Base-by-base conservation (phyloP, 2,797 vertebrate genomes). In the Centroberyx gerrardi region DNA sequence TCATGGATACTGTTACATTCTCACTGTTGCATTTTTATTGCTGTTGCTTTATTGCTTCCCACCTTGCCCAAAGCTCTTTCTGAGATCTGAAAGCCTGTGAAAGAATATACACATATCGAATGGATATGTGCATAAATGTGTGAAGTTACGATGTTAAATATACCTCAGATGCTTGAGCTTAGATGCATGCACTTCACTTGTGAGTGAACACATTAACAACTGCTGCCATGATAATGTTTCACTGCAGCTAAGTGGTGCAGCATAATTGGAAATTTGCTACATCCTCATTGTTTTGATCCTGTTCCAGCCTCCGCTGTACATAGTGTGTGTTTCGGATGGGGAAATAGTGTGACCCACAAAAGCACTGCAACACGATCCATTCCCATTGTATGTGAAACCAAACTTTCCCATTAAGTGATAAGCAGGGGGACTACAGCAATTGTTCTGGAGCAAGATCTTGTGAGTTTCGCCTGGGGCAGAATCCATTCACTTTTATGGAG, bases 281-380 rank as follows among this genome's bases (percentile, higher is more conserved):
- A 64, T 61, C n/a, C 42, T 72, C 15, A 14, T 5, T 33, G 48
- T 77, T 67, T 62, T 48, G 36, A 54, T 64, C 55, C 18, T 42
- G 44, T 72, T 66, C 67, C 74, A 66, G 28, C 62, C 56, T 60
- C 38, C 22, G 51, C 27, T 44, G 44, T 68, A 64, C 40, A 71
- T 54, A 55, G 13, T 55, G 27, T 60, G 55, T 49, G 28, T 61
- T 48, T 71, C n/a, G 9, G 61, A 81, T 71, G 38, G 46, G 71
- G 61, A 75, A 78, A 73, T 59, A 53, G 52, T 62, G 40, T 90
- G 87, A 87, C 86, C 87, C 81, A 89, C 75, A 80, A 86, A 90
- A 69, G 17, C 64, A 9, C 36, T 83, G 91, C 78, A 90, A 93
- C 81, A 81, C 62, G 87, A 94, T 90, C 86, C 77, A 68, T 31